Evolutionary conservation across 2,797 vertebrate genomes (phyloP).

Genomic region (Sebastes diploproa): DNA sequence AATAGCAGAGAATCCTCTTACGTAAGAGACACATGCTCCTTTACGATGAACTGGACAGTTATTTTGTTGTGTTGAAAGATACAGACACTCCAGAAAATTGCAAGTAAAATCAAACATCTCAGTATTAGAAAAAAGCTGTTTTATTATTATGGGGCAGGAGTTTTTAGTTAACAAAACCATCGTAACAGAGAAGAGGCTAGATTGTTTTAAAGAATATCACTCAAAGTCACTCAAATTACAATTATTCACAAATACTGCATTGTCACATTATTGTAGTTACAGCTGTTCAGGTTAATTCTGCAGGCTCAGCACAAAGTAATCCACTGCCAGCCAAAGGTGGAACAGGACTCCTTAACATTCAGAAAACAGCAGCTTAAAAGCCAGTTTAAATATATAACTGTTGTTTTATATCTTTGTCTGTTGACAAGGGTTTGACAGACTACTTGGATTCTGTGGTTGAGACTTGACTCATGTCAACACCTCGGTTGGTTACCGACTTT

Average conservation of each 20-base stretch:
- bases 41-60: not conserved
- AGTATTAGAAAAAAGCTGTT: not conserved
- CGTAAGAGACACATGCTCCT: too few relatives aligned
- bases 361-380: not conserved
- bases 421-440: not conserved
- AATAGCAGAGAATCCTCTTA: too few relatives aligned
- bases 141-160: not conserved
- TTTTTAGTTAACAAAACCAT: not conserved
- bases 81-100: not conserved
- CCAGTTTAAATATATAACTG: not conserved
- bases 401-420: not conserved
- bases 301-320: not conserved
- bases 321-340: not conserved
- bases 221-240: not conserved
- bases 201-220: not conserved
- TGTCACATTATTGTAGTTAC: not conserved
- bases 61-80: not conserved
- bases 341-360: not conserved
- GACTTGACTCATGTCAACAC: not conserved
- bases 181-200: not conserved
- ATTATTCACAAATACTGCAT: conserved; percentile 12
- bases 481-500: not conserved
- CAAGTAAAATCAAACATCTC: not conserved
- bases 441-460: not conserved
- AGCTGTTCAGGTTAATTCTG: not conserved